A percentile compares a stretch with the other conserved stretches of the same genome.
Evolutionary conservation across 2,888 invertebrate genomes (phyloP).

Genomic region (Cosmia trapezina): DNA sequence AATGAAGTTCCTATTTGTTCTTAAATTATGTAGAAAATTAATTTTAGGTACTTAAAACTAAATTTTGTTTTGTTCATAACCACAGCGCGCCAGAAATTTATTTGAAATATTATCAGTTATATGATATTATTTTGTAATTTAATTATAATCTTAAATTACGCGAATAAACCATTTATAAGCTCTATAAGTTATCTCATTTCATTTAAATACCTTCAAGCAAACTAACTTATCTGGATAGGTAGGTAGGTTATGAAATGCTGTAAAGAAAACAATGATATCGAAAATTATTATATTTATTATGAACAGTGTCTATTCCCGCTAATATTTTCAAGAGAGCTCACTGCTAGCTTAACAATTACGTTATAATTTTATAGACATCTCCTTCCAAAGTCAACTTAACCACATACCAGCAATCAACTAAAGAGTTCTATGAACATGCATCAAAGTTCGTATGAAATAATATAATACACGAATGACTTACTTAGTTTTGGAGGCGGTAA

Average conservation of each 20-base stretch:
- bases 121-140: conserved; percentile 66
- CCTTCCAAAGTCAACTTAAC: conserved; percentile 41
- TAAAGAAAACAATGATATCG: conserved; percentile 51
- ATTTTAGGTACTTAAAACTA: conserved; percentile 56
- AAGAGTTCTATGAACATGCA: conserved; percentile 59
- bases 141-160: conserved; percentile 60
- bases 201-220: conserved; percentile 6
- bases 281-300: conserved; percentile 70
- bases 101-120: conserved; percentile 67
- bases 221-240: background rate
- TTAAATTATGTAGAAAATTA: conserved; percentile 58
- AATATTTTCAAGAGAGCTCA: conserved; percentile 66
- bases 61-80: conserved; percentile 57
- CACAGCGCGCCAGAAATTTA: conserved; percentile 58
- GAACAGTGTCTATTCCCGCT: conserved; percentile 68
- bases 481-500: conserved; percentile 70
- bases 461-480: conserved; percentile 56
- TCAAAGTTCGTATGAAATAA: conserved; percentile 51
- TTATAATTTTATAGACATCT: conserved; percentile 50
- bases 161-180: conserved; percentile 58
- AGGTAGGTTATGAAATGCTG: background rate
- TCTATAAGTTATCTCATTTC: conserved; percentile 26
- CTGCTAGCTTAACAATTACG: conserved; percentile 59
- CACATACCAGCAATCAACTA: conserved; percentile 43
- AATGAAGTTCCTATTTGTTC: conserved; percentile 69